These are phyloP conservation scores for Athalia cordata DNA, from an alignment of 2,888 invertebrate species.

Conservation along the genomic window DNA sequence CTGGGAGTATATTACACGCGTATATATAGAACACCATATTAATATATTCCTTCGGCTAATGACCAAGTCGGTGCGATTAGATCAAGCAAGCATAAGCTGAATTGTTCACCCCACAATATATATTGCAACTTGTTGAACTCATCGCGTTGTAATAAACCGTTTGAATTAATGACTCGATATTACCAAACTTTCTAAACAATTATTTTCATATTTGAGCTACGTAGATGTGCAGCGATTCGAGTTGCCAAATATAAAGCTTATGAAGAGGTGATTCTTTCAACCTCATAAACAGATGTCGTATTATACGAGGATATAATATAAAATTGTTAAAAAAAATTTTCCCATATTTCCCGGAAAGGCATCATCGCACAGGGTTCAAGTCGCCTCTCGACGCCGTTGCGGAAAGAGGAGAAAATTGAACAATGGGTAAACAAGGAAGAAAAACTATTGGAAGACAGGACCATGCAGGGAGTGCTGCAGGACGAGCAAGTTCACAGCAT, in stretches of 20 bases:
- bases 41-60: constrained; percentile 37
- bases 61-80: constrained; percentile 33
- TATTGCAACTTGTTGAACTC: constrained; percentile 9
- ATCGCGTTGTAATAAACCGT: neutral
- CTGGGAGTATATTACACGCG: constrained; percentile 1
- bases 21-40: constrained; percentile 17
- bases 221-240: too few species aligned
- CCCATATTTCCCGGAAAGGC: neutral
- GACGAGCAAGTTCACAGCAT: constrained; percentile 16
- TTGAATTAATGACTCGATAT: too few species aligned
- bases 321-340: neutral
- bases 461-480: neutral
- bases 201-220: too few species aligned
- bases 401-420: neutral
- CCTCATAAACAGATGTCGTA: too few species aligned
- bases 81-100: constrained; percentile 1
- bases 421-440: neutral
- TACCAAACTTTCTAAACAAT: too few species aligned
- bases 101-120: constrained; percentile 3
- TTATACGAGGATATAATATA: neutral
- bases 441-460: constrained; percentile 5
- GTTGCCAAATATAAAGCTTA: too few species aligned
- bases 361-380: neutral
- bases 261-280: too few species aligned
- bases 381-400: neutral